phyloP scores from a whole-genome alignment of 92 coral and sea anemone genomes.

The Phenganax subtilis region DNA sequence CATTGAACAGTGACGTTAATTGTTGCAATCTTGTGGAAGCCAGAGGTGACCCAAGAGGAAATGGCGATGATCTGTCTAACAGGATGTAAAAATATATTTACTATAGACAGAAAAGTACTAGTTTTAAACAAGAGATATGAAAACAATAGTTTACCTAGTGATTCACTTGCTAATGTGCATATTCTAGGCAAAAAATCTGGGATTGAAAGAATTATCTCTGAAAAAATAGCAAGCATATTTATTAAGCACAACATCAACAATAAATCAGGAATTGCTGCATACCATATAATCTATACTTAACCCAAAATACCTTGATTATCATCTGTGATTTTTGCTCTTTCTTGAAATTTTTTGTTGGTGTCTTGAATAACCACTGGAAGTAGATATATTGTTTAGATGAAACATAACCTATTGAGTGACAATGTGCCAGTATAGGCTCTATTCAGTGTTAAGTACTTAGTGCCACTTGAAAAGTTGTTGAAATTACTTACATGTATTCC shows the following conservation, averaged over 20 bases:
- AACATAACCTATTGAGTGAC: not conserved
- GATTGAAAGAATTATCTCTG: conserved; percentile 70
- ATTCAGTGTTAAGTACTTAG: not conserved
- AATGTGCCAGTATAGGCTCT: not conserved
- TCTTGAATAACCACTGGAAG: conserved; percentile 25
- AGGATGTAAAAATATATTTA: not conserved
- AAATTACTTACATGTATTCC: conserved; percentile 73
- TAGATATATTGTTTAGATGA: not conserved
- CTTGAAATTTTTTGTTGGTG: conserved; percentile 24
- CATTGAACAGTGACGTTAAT: conserved; percentile 21
- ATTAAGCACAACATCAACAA: too few relatives aligned
- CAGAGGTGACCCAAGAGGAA: conserved; percentile 26
- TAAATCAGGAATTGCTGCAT: not conserved
- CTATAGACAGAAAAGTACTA: not conserved
- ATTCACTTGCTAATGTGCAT: conserved; percentile 72
- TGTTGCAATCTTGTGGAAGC: conserved; percentile 24
- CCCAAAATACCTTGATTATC: conserved; percentile 66
- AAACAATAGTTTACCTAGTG: conserved; percentile 61
- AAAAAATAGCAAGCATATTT: conserved; percentile 1
- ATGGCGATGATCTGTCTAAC: conserved; percentile 27
- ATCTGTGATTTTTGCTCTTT: conserved; percentile 59
- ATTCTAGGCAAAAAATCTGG: conserved; percentile 83
- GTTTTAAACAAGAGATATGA: not conserved
- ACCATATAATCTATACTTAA: not conserved
- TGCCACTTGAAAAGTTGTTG: not conserved